A percentile compares a stretch with the other conserved stretches of the same genome.
phyloP scores from a whole-genome alignment of 2,888 invertebrate genomes.

The Agonopterix alstromeriana region DNA sequence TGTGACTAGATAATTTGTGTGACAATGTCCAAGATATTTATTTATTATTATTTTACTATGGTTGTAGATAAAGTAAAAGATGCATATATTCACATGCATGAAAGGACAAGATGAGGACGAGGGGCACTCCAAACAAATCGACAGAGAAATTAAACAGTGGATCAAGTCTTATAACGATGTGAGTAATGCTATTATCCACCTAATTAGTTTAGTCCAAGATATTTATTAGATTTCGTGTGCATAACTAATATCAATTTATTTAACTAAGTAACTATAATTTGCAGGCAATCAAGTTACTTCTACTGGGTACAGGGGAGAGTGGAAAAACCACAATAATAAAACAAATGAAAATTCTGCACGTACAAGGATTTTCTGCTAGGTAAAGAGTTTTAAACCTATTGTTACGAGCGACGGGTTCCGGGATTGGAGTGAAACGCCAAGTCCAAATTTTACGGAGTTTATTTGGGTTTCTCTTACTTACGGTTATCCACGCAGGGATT shows the following conservation, averaged over 20 bases:
- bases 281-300: conserved; percentile 76
- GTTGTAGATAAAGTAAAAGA: conserved; percentile 9
- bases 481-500: no score
- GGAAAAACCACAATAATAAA: conserved; percentile 92
- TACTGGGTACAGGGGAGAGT: conserved; percentile 86
- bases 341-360: conserved; percentile 91
- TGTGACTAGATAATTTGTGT: no score
- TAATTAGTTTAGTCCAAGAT: neutral
- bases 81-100: conserved; percentile 51
- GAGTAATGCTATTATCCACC: conserved; percentile 16
- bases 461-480: no score
- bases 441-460: no score
- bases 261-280: no score
- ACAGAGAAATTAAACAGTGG: conserved; percentile 72
- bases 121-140: conserved; percentile 64
- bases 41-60: no score
- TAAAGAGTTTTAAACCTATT: conserved; percentile 38
- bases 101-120: conserved; percentile 47
- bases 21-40: no score
- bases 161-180: conserved; percentile 72
- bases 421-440: no score
- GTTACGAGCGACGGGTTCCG: no score
- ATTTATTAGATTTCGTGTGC: no score
- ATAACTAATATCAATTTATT: no score
- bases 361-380: conserved; percentile 85